Conservation (phyloP, 64 coral and sea anemone genomes). For the Hydrozoanthus tunicans region DNA sequence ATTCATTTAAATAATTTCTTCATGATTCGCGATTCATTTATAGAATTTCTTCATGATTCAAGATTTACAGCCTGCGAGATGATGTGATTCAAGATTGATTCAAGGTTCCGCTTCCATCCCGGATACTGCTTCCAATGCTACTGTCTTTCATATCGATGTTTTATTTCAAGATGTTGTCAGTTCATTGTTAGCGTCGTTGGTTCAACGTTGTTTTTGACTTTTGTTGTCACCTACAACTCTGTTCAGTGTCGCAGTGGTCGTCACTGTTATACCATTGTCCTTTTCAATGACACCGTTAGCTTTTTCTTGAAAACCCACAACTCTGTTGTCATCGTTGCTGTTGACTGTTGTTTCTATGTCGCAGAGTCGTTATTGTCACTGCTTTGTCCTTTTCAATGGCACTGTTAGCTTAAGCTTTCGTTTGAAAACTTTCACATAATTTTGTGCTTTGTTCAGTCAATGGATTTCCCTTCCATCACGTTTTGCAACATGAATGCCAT, state of each 20-base stretch:
- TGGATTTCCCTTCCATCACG: slow-evolving; percentile 24
- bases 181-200: not conserved
- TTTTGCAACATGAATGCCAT: slow-evolving; percentile 22
- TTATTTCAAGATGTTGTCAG: not conserved
- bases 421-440: not conserved
- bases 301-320: not conserved
- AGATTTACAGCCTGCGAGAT: too few relatives aligned
- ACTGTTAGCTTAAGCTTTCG: not conserved
- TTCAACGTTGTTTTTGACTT: not conserved
- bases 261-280: not conserved
- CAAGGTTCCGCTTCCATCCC: too few relatives aligned
- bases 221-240: not conserved
- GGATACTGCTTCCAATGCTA: not conserved
- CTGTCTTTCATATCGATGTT: not conserved
- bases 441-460: not conserved
- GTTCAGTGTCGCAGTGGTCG: not conserved
- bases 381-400: not conserved
- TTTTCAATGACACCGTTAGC: not conserved
- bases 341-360: not conserved
- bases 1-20: too few relatives aligned
- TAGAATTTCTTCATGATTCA: too few relatives aligned
- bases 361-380: not conserved
- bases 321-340: not conserved
- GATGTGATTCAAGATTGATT: too few relatives aligned
- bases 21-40: too few relatives aligned